Conservation (phyloP, 2,797 vertebrate species). For the Rhabdophis nuchalis region DNA sequence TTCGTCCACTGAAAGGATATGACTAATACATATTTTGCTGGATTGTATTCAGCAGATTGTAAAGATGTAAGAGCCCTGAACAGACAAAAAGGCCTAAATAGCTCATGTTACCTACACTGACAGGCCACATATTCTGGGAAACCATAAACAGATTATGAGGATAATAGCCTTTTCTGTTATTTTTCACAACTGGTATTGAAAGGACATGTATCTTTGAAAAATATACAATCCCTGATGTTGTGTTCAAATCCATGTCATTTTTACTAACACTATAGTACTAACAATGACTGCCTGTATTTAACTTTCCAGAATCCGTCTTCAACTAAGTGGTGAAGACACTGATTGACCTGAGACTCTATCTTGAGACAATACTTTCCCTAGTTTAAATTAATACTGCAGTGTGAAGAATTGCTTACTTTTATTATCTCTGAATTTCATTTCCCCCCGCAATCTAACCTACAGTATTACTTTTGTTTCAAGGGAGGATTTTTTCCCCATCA, state of each 20-base stretch:
- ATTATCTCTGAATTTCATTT: not conserved
- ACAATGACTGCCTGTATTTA: not conserved
- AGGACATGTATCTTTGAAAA: not conserved
- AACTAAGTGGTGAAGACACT: not conserved
- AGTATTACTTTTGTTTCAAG: not conserved
- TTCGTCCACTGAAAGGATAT: not conserved
- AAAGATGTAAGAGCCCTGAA: not conserved
- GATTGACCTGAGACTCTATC: not conserved
- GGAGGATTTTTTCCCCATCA: not conserved
- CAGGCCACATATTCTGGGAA: not conserved
- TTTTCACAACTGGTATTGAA: not conserved
- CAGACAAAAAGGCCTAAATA: not conserved
- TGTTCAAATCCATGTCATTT: not conserved
- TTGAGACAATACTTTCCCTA: not conserved
- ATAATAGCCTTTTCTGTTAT: not conserved
- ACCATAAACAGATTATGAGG: not conserved
- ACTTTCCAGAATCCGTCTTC: not conserved
- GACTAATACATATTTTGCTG: not conserved
- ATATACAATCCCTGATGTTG: not conserved
- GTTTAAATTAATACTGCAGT: not conserved
- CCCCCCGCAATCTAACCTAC: not conserved
- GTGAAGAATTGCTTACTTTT: not conserved
- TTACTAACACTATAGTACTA: not conserved
- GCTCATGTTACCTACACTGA: not conserved
- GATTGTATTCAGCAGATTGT: not conserved